phyloP scores from a whole-genome alignment of 2,888 invertebrate genomes.

The Melangyna quadrimaculata region DNA sequence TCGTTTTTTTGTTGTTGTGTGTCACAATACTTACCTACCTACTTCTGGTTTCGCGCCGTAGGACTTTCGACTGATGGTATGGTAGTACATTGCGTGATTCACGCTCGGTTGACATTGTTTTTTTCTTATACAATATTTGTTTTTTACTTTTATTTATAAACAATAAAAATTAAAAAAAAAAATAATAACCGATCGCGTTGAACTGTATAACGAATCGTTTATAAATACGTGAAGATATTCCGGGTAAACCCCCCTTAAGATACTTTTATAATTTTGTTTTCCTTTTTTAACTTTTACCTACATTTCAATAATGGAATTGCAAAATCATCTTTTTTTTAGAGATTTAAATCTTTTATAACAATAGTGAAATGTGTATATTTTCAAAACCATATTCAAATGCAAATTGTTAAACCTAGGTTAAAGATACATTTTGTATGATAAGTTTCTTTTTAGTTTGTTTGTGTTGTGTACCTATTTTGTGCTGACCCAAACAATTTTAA shows the following conservation, averaged over 20 bases:
- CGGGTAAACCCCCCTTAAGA: slow-evolving; percentile 17
- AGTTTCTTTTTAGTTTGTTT: neutral
- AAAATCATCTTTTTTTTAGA: neutral
- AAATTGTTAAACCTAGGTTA: slow-evolving; percentile 35
- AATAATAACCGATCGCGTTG: slow-evolving; percentile 50
- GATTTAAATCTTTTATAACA: slow-evolving; percentile 17
- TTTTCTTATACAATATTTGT: slow-evolving; percentile 33
- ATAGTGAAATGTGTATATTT: slow-evolving; percentile 8
- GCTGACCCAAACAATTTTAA: slow-evolving; percentile 40
- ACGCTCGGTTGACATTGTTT: slow-evolving; percentile 61
- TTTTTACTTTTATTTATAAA: slow-evolving; percentile 50
- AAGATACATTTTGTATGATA: slow-evolving; percentile 42
- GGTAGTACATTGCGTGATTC: slow-evolving; percentile 69
- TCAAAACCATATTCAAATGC: slow-evolving; percentile 31
- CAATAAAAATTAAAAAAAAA: slow-evolving; percentile 39
- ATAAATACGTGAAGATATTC: slow-evolving; percentile 39
- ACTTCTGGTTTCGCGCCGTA: slow-evolving; percentile 46
- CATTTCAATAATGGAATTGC: slow-evolving; percentile 20
- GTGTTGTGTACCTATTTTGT: neutral
- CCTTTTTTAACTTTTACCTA: neutral
- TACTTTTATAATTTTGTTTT: neutral
- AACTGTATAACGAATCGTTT: slow-evolving; percentile 49
- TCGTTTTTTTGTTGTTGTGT: slow-evolving; percentile 7
- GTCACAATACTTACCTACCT: neutral
- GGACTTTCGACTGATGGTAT: slow-evolving; percentile 2